Base-by-base conservation (phyloP, 2,888 invertebrate species). In the Hirtodrosophila trivittata region DNA sequence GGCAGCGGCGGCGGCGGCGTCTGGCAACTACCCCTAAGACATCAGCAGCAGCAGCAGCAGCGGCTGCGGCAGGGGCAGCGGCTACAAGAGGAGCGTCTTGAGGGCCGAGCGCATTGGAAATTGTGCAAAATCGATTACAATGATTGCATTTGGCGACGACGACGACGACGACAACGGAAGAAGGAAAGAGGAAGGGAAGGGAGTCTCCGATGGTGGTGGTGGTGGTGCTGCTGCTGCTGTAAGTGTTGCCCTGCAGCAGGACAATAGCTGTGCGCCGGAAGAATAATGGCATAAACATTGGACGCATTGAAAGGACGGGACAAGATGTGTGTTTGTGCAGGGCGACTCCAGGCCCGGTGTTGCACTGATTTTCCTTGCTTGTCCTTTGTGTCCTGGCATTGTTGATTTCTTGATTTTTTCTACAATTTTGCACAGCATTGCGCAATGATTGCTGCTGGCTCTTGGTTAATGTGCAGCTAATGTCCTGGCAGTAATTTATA, bases 51-150 rank as follows among this genome's bases (percentile, higher is more conserved):
- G 10, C 16, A n/a, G 13, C 26, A 39, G 42, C 13, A 32, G 18
- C n/a, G 18, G 16, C 18, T 14, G 37, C 43, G 30, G 38, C 43
- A 26, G 37, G 26, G 42, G 47, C 42, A 49, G 37, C 32, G 33
- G 46, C 51, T 51, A 46, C 14, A 38, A 32, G 51, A 28, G 35
- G 46, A 64, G 38, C 55, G 68, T 81, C 86, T 82, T 80, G 63
- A 86, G 72, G 62, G 75, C 58, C 69, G 60, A 67, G 54, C 37
- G 75, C 85, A 84, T 84, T 82, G 72, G 86, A 84, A 86, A 82
- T 82, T 82, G 86, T 82, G 82, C 82, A 82, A 82, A 82, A 82
- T 82, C 82, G 82, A 82, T 82, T 82, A 82, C 86, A 81, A 81
- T 86, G 86, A 81, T 84, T 86, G 82, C 85, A 75, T 77, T 84